Evolutionary conservation across 1,140 invertebrate genomes (phyloP), one percentile per base, ranked within the genome.

Genomic region (Drosophila pandora): DNA sequence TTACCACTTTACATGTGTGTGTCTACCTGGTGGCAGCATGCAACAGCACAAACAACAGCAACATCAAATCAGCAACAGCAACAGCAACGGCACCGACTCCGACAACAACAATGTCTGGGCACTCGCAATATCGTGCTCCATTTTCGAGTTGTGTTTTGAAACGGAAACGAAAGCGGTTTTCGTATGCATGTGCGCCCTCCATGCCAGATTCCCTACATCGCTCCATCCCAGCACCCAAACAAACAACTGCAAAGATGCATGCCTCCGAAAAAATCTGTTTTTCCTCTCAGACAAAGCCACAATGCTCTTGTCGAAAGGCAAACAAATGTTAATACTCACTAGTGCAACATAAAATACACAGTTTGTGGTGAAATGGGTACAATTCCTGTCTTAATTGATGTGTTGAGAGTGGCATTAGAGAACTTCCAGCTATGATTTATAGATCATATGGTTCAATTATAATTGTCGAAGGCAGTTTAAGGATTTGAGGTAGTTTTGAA

Each of bases 131-230:
- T 63, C 83, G 78, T 88, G 83, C 78, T 75, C 83, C 83, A 88
- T 87, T 87, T 87, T 88, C 65, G 74, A 87, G 83, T 79, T 87
- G 70, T 73, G 77, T 72, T 83, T 79, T 82, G 82, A 77, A 81
- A 87, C 82, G 82, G 83, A 87, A 87, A 87, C 82, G 83, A 78
- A 81, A 87, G 83, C 83, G 83, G 83, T 87, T 87, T 88, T 88
- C 67, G 81, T 82, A 87, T 87, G 78, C 82, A 87, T 87, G 74
- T 87, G 60, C 56, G 65, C 54, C 59, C 75, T 72, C 17, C 65
- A 74, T 50, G 37, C 72, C 55, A 34, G 12, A 17, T 56, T 60
- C n/a, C 21, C 23, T 13, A 10, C 41, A 43, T 17, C 34, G 3
- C 34, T 3, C 10, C 34, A 37, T 37, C 34, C 34, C 34, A 12